phyloP scores from a whole-genome alignment of 2,888 invertebrate genomes.

The Automeris io region DNA sequence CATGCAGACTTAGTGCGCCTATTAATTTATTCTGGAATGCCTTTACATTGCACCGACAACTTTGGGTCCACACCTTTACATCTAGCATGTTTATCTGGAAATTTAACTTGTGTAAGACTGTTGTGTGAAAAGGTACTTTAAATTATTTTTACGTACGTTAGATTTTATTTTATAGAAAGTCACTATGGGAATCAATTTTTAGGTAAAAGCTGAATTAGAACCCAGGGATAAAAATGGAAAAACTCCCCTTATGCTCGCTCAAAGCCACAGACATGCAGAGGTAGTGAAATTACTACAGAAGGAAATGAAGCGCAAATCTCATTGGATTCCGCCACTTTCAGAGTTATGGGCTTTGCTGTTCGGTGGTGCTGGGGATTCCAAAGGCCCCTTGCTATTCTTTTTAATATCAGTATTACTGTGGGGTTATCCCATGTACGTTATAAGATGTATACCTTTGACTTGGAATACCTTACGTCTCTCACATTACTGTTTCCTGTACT shows the following conservation, averaged over 20 bases:
- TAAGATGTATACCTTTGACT: slow-evolving; percentile 92
- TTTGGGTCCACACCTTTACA: slow-evolving; percentile 95
- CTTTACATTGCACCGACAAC: slow-evolving; percentile 92
- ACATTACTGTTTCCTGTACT: slow-evolving; percentile 93
- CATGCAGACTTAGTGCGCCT: slow-evolving; percentile 91
- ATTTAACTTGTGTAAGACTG: slow-evolving; percentile 89
- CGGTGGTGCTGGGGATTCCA: slow-evolving; percentile 93
- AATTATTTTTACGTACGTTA: not conserved
- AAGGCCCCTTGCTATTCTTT: slow-evolving; percentile 91
- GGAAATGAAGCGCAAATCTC: slow-evolving; percentile 87
- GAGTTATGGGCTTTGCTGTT: slow-evolving; percentile 93
- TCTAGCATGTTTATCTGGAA: slow-evolving; percentile 92
- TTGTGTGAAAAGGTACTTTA: slow-evolving; percentile 87
- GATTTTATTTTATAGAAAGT: not conserved
- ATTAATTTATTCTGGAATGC: slow-evolving; percentile 93
- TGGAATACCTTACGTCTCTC: slow-evolving; percentile 92
- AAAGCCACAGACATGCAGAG: slow-evolving; percentile 90
- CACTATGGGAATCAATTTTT: slow-evolving; percentile 12
- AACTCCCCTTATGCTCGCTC: slow-evolving; percentile 92
- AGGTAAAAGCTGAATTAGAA: slow-evolving; percentile 91
- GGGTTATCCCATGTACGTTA: slow-evolving; percentile 96
- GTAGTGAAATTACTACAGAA: slow-evolving; percentile 88
- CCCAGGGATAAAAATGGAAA: slow-evolving; percentile 94
- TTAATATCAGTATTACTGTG: slow-evolving; percentile 90
- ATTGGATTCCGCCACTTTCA: slow-evolving; percentile 91